A percentile compares a stretch with the other conserved stretches of the same genome.
Evolutionary conservation across 2,888 invertebrate species (phyloP).

Genomic region (Cylindroiulus punctatus): DNA sequence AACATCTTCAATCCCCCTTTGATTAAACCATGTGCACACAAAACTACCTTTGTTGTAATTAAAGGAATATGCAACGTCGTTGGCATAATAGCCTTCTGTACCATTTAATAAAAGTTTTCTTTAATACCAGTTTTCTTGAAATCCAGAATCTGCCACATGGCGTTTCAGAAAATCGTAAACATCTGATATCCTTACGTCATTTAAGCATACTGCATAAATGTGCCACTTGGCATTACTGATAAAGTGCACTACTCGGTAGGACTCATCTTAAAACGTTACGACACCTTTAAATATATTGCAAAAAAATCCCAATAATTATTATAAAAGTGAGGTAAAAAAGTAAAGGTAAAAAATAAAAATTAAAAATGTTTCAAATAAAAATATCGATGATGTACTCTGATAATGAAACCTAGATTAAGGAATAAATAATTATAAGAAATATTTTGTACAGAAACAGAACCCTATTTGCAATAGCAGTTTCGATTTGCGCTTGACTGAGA

Average conservation of each 20-base stretch:
- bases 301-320: constrained; percentile 36
- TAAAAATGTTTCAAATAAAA: constrained; percentile 21
- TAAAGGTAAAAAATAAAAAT: background rate
- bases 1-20: no score
- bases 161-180: background rate
- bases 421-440: constrained; percentile 34
- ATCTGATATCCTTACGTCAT: background rate
- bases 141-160: background rate
- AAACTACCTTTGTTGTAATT: background rate
- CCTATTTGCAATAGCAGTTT: background rate
- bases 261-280: background rate
- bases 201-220: background rate
- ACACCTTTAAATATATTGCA: constrained; percentile 38
- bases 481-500: constrained; percentile 3
- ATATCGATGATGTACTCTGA: constrained; percentile 36
- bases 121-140: background rate
- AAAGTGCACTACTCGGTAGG: background rate
- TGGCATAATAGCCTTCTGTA: background rate
- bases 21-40: no score
- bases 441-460: constrained; percentile 30
- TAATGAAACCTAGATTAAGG: constrained; percentile 2
- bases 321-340: background rate
- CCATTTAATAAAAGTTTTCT: background rate
- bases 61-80: background rate
- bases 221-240: background rate